phyloP scores from a whole-genome alignment of 53 echinoderm and acorn worm species.

The Patiria pectinifera region DNA sequence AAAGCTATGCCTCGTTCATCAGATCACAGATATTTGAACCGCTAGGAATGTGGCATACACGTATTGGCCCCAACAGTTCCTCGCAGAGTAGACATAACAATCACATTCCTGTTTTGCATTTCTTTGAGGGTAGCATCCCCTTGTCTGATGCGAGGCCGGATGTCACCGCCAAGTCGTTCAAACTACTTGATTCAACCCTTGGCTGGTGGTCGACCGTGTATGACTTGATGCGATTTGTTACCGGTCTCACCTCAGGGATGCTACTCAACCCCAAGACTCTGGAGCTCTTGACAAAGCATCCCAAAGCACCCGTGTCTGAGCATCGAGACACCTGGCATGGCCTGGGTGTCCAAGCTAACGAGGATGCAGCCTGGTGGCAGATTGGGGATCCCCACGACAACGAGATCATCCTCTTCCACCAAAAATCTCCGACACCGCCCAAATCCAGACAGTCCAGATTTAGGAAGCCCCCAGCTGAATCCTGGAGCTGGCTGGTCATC shows the following conservation, averaged over 20 bases:
- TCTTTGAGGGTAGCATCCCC: conserved; percentile 72
- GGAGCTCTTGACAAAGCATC: conserved; percentile 63
- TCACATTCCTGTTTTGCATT: conserved; percentile 47
- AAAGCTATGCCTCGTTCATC: conserved; percentile 75
- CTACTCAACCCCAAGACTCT: conserved; percentile 58
- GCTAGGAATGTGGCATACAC: conserved; percentile 95
- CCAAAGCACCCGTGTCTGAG: conserved; percentile 77
- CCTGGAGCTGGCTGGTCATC: conserved; percentile 81
- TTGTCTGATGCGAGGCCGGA: conserved; percentile 18
- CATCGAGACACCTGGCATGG: conserved; percentile 95
- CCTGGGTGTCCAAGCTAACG: conserved; percentile 77
- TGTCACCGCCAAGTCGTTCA: background rate
- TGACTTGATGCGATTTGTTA: conserved; percentile 86
- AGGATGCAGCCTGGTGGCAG: conserved; percentile 92
- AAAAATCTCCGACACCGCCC: conserved; percentile 23
- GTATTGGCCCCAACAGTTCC: conserved; percentile 51
- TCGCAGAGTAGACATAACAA: background rate
- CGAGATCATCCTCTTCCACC: conserved; percentile 87
- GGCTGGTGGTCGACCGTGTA: conserved; percentile 94
- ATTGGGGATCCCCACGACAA: conserved; percentile 89
- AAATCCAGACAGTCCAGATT: conserved; percentile 18
- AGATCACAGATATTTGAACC: conserved; percentile 79
- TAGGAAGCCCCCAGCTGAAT: conserved; percentile 13
- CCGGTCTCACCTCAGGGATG: conserved; percentile 69
- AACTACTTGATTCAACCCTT: conserved; percentile 74